A percentile compares a stretch with the other conserved stretches of the same genome.
Conservation (phyloP, 2,113 vertebrate genomes). For the Eleginops maclovinus region DNA sequence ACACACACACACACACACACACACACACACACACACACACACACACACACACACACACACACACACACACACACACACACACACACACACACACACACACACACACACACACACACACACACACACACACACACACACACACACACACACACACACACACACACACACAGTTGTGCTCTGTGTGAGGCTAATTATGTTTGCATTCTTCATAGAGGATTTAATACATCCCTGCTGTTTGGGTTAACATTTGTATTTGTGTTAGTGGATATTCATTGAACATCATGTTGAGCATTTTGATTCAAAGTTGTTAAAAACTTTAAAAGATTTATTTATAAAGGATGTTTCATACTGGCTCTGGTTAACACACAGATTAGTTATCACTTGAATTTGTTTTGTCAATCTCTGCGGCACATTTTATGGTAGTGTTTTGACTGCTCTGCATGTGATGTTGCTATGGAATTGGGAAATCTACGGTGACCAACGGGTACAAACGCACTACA, state of each 20-base stretch:
- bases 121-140: conserved; percentile 10
- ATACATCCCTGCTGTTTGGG: not conserved
- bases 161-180: conserved; percentile 8
- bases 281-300: not conserved
- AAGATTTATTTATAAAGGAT: not conserved
- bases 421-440: not conserved
- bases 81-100: too few species aligned
- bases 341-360: not conserved
- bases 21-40: conserved; percentile 1
- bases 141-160: not conserved
- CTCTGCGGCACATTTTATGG: not conserved
- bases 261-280: not conserved
- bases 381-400: not conserved
- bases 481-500: too few species aligned
- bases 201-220: not conserved
- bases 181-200: conserved; percentile 5
- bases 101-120: too few species aligned
- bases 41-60: conserved; percentile 8
- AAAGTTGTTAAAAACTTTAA: not conserved
- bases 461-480: too few species aligned
- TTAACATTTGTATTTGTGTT: not conserved
- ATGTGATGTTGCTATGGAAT: not conserved
- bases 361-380: not conserved
- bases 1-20: conserved; percentile 1
- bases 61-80: too few species aligned